These are phyloP conservation scores for Natrix natrix DNA, from an alignment of 2,797 vertebrate genomes.

Conservation along the genomic window DNA sequence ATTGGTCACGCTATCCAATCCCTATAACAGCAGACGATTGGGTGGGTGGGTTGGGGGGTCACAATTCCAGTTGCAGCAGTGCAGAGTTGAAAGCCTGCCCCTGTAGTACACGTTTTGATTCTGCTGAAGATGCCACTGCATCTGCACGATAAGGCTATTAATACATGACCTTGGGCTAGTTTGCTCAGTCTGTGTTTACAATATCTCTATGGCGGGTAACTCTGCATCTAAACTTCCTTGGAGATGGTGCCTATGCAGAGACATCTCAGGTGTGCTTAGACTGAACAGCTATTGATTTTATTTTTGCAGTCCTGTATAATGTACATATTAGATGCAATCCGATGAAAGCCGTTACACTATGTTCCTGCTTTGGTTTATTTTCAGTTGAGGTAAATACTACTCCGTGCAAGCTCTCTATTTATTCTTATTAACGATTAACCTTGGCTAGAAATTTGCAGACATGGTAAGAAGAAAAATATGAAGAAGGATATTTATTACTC, in stretches of 20 bases:
- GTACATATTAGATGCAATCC: not conserved
- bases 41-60: not conserved
- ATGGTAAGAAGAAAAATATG: not conserved
- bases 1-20: not conserved
- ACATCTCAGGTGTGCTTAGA: not conserved
- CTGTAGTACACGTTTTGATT: not conserved
- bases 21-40: not conserved
- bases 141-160: not conserved
- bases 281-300: not conserved
- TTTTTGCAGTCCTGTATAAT: not conserved
- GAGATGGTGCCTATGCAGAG: not conserved
- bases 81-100: not conserved
- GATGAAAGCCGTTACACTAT: not conserved
- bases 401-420: not conserved
- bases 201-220: not conserved
- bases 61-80: not conserved
- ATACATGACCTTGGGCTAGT: not conserved
- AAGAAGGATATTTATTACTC: not conserved
- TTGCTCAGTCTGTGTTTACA: not conserved
- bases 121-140: not conserved
- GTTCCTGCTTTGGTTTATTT: not conserved
- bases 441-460: slow-evolving; percentile 4
- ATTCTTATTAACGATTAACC: not conserved
- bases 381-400: not conserved
- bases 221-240: not conserved